Evolutionary conservation across 2,797 vertebrate genomes (phyloP), one percentile per base, ranked within the genome.

Genomic region (Lindbergichthys nudifrons): DNA sequence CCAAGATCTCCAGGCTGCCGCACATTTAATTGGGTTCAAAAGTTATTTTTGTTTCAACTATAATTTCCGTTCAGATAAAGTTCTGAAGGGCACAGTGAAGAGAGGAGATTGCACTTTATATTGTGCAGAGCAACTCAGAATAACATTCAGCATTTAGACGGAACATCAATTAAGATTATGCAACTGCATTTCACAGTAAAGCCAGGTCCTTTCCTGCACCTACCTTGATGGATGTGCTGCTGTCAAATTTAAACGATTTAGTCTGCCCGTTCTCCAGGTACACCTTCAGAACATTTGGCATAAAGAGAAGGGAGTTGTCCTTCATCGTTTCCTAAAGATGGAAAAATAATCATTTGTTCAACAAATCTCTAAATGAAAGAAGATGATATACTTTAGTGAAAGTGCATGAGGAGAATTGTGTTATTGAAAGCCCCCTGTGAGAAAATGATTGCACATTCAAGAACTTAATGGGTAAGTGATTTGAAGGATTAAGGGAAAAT

Each of bases 261-360:
- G 98, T 99, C 92, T 99, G 98, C 83, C 97, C 98, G 48, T 99
- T 99, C 95, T 99, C 98, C 89, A 99, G 96, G 91, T 99, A 99
- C 41, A 99, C 98, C 92, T 99, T 99, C 89, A 99, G 91, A 93
- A 99, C 98, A 92, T 99, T 99, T 96, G 98, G 98, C 98, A 99
- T 99, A 84, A 99, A 99, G 89, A 99, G 98, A 85, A 99, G 96
- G 0, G 97, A 97, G 89, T 99, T 95, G 87, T 95, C 94, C 90
- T 95, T 95, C 88, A 94, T 88, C 0, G 87, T 93, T 86, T 95
- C 95, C 95, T 99, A 92, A 72, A 30, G 78, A 87, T 4, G 16
- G 67, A 81, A 77, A 5, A 18, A 62, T 14, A 86, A 70, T 43
- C 12, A 19, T 21, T 63, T 61, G 12, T 70, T 76, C 10, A 81